Evolutionary conservation across 1,140 invertebrate genomes (phyloP), one percentile per base, ranked within the genome.

Genomic region (Bombus waltoni): DNA sequence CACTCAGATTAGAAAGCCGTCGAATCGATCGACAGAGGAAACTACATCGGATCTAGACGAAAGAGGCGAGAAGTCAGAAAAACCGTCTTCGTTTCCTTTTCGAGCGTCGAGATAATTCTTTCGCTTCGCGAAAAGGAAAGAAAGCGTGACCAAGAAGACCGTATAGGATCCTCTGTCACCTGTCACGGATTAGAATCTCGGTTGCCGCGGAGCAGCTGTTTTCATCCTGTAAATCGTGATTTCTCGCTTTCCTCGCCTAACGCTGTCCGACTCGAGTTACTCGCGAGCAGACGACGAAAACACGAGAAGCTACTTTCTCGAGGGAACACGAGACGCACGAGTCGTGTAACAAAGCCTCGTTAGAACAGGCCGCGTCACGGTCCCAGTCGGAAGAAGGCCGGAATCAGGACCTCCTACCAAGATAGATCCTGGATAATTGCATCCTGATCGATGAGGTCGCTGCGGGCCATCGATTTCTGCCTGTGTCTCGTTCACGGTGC

Each of bases 361-460:
- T 87, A 84, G 85, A 89, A 89, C 32, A 42, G 62, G 62, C 73
- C 53, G 68, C 85, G 82, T 89, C 85, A 81, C 88, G 81, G 86
- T 85, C 84, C 38, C 70, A 80, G 68, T 85, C 82, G 85, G 85
- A 81, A 87, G 83, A 83, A 35, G 62, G 66, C 81, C 75, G 72
- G 89, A 90, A 87, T 82, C 89, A 65, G 88, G 89, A 89, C 88
- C 89, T 90, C 88, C 88, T 90, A 89, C 85, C 85, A 77, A 82
- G 89, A 90, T 87, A 87, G 88, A 87, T 77, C 85, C 88, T 44
- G 80, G 88, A 90, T 90, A 90, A 90, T 90, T 90, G 87, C 88
- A 92, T 89, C 88, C 89, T 92, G 92, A 93, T 93, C 91, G 91
- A 92, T 90, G 86, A 85, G 88, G 85, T 92, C 91, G 92, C 89